phyloP scores from a whole-genome alignment of 2,113 vertebrate genomes.

The Lathamus discolor region DNA sequence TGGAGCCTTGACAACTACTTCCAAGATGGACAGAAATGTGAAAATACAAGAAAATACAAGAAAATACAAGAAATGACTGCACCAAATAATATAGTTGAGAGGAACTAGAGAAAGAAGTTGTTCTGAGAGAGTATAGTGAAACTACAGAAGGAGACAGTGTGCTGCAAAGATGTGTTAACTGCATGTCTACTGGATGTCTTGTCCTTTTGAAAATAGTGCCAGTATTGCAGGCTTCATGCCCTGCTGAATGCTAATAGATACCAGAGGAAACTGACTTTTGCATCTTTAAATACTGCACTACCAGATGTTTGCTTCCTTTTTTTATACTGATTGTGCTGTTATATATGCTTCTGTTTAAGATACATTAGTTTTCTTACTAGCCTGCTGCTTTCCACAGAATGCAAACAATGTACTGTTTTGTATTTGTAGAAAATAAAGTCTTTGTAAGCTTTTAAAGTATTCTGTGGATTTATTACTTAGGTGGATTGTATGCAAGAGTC shows the following conservation, averaged over 20 bases:
- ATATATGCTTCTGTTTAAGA: neutral
- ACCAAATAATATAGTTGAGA: neutral
- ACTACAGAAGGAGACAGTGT: neutral
- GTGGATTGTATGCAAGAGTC: neutral
- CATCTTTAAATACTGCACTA: neutral
- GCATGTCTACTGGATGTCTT: neutral
- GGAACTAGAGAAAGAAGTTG: neutral
- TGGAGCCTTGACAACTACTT: neutral
- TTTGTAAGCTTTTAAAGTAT: neutral
- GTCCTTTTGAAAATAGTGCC: neutral
- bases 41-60: neutral
- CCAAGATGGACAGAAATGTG: neutral
- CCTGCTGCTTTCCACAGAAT: neutral
- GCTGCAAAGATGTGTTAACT: neutral
- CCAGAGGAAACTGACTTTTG: neutral
- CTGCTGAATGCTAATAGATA: neutral
- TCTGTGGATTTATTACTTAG: neutral
- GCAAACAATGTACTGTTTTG: neutral
- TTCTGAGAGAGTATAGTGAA: neutral
- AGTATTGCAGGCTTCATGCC: neutral
- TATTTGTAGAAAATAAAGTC: slow-evolving; percentile 28
- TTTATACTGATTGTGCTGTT: neutral
- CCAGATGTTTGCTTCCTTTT: neutral
- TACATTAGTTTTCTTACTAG: neutral
- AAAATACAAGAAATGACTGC: neutral